phyloP scores from a whole-genome alignment of 2,888 invertebrate species.

The Melanotus villosus region DNA sequence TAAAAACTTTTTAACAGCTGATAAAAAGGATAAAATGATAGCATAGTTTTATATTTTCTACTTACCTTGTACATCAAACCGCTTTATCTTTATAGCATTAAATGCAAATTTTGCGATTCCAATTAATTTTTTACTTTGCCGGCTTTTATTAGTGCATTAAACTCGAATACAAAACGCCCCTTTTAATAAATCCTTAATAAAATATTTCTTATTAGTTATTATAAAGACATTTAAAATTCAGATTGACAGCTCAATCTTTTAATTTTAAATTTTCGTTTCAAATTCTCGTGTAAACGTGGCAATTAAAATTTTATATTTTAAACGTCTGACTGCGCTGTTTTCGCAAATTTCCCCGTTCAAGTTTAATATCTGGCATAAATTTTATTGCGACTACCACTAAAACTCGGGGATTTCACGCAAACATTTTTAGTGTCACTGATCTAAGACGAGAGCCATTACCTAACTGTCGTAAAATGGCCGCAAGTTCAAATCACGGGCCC shows the following conservation, averaged over 20 bases:
- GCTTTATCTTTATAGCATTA: slow-evolving; percentile 2
- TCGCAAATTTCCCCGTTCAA: slow-evolving; percentile 50
- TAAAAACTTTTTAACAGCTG: neutral
- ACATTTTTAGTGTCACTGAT: slow-evolving; percentile 56
- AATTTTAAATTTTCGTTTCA: neutral
- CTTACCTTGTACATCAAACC: slow-evolving; percentile 1
- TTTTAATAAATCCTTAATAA: too few species aligned
- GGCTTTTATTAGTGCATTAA: too few species aligned
- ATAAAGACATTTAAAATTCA: neutral
- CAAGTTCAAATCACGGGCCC: slow-evolving; percentile 50
- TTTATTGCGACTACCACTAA: slow-evolving; percentile 51
- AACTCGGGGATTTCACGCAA: slow-evolving; percentile 49
- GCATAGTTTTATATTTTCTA: neutral
- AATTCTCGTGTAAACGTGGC: neutral
- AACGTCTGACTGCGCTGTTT: slow-evolving; percentile 49
- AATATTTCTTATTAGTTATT: neutral
- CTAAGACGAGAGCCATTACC: slow-evolving; percentile 53
- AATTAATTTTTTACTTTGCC: too few species aligned
- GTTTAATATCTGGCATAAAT: slow-evolving; percentile 54
- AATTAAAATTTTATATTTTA: slow-evolving; percentile 39
- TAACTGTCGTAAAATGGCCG: slow-evolving; percentile 55
- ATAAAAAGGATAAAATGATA: slow-evolving; percentile 18
- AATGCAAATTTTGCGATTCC: neutral
- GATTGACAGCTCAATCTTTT: neutral
- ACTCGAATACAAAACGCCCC: too few species aligned